Evolutionary conservation across 2,797 vertebrate genomes (phyloP).

Genomic region (Echeneis naucrates): DNA sequence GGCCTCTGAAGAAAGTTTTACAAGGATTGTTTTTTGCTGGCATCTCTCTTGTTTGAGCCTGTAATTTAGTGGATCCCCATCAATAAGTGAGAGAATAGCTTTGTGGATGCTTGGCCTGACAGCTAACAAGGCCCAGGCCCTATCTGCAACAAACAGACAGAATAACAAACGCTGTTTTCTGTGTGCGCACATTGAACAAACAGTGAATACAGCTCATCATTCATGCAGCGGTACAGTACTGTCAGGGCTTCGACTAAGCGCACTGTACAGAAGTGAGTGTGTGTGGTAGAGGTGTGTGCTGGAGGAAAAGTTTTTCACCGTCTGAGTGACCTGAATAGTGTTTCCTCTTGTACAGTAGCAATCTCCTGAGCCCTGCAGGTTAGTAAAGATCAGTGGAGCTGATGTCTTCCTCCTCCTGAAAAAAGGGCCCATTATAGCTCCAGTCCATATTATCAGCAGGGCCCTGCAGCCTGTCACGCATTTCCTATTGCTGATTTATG

Average conservation of each 20-base stretch:
- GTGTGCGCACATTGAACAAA: conserved; percentile 66
- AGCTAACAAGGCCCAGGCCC: conserved; percentile 79
- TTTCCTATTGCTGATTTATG: conserved; percentile 87
- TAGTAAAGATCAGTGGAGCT: conserved; percentile 86
- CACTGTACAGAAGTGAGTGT: conserved; percentile 45
- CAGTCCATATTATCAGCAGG: conserved; percentile 88
- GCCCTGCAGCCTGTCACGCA: conserved; percentile 85
- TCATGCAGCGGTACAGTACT: conserved; percentile 78
- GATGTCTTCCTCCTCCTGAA: conserved; percentile 90
- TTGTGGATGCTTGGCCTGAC: conserved; percentile 78
- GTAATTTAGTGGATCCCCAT: conserved; percentile 82
- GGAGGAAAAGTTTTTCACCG: conserved; percentile 57
- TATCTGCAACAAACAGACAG: conserved; percentile 80
- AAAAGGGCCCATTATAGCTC: conserved; percentile 88
- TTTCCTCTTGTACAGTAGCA: conserved; percentile 66
- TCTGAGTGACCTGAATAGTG: conserved; percentile 67
- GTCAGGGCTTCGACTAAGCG: conserved; percentile 54
- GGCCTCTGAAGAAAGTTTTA: conserved; percentile 74
- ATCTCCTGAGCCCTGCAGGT: conserved; percentile 68
- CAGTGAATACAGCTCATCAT: conserved; percentile 71
- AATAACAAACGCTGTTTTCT: conserved; percentile 75
- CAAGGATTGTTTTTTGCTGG: conserved; percentile 70
- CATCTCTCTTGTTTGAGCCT: conserved; percentile 73
- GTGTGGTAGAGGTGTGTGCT: conserved; percentile 39
- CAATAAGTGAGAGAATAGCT: conserved; percentile 82